Evolutionary conservation across 1,140 invertebrate species (phyloP).

Genomic region (Nautilus pompilius): DNA sequence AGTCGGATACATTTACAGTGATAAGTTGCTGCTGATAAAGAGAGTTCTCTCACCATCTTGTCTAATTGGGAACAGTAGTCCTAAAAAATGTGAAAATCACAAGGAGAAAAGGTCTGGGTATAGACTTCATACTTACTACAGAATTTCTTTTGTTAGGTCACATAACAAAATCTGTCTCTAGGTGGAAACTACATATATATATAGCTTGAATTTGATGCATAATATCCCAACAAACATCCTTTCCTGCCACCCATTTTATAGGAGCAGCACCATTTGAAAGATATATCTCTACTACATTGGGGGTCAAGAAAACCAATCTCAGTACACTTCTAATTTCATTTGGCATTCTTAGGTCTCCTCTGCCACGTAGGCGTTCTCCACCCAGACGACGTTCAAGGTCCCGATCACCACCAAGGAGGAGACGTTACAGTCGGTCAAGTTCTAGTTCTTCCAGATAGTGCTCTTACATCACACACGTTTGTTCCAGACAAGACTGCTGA

Average conservation of each 20-base stretch:
- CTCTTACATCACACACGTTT: too few relatives aligned
- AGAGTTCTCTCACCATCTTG: too few relatives aligned
- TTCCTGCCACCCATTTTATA: background rate
- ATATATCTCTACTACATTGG: background rate
- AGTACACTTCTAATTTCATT: background rate
- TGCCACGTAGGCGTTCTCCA: conserved; percentile 63
- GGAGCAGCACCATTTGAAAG: background rate
- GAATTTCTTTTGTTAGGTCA: too few relatives aligned
- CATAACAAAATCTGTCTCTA: too few relatives aligned
- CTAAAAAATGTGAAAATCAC: too few relatives aligned
- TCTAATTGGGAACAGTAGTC: too few relatives aligned
- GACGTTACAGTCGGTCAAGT: conserved; percentile 73
- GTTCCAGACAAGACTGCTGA: too few relatives aligned
- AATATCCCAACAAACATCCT: background rate
- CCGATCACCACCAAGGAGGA: conserved; percentile 64
- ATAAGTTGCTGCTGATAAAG: too few relatives aligned
- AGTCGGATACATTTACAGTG: too few relatives aligned
- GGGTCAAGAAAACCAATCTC: background rate
- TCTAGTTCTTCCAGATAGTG: conserved; percentile 48
- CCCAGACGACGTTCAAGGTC: conserved; percentile 61
- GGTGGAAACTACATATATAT: background rate
- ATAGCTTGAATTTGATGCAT: background rate
- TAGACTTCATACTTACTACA: too few relatives aligned
- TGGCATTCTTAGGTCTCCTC: conserved; percentile 45
- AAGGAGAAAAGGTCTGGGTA: too few relatives aligned